phyloP scores from a whole-genome alignment of 2,113 vertebrate species.

The Elanus axillaris region DNA sequence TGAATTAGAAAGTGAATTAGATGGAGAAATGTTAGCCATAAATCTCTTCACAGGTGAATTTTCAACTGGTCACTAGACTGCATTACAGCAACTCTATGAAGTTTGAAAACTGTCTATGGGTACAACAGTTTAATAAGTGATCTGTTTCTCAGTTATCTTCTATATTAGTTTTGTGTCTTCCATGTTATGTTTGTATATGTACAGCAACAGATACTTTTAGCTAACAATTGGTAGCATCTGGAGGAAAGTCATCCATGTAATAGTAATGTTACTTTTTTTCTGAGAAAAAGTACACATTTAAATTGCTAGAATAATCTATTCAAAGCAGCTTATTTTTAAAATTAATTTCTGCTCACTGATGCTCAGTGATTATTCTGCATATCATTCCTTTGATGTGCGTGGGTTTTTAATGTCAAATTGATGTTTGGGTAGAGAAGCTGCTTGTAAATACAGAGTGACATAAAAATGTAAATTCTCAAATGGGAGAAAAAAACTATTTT shows the following conservation, averaged over 20 bases:
- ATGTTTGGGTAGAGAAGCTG: constrained; percentile 31
- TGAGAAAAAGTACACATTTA: background rate
- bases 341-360: background rate
- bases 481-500: constrained; percentile 19
- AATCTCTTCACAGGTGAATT: background rate
- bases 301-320: background rate
- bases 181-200: background rate
- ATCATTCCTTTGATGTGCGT: background rate
- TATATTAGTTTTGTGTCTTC: background rate
- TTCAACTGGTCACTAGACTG: background rate
- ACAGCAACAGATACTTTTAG: background rate
- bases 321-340: background rate
- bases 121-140: background rate
- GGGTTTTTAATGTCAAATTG: background rate
- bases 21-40: background rate
- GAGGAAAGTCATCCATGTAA: background rate
- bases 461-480: constrained; percentile 48
- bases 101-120: background rate
- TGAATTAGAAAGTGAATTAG: background rate
- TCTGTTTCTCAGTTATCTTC: background rate
- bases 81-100: background rate
- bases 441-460: constrained; percentile 35
- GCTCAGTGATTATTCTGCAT: background rate
- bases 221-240: background rate
- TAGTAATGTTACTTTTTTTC: background rate